Evolutionary conservation across 53 echinoderm and acorn worm species (phyloP).

Genomic region (Echinarachnius parma): DNA sequence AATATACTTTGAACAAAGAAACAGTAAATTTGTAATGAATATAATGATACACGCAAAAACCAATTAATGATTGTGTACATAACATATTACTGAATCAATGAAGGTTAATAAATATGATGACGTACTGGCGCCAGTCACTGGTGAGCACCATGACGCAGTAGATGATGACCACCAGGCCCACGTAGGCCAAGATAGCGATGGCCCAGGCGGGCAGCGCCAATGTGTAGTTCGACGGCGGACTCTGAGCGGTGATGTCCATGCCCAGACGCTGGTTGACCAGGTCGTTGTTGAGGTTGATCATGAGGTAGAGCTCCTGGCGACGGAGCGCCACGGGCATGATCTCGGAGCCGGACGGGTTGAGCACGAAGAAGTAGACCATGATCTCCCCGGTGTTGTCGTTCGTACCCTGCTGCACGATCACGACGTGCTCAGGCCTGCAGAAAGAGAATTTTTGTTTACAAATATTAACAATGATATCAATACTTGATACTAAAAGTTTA

Average conservation of each 20-base stretch:
- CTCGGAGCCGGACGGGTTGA: slow-evolving; percentile 71
- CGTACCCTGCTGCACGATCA: slow-evolving; percentile 44
- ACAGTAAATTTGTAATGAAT: too few species aligned
- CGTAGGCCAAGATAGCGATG: slow-evolving; percentile 69
- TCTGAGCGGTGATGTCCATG: slow-evolving; percentile 40
- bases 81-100: too few species aligned
- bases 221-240: slow-evolving; percentile 32
- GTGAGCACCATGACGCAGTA: slow-evolving; percentile 55
- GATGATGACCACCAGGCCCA: slow-evolving; percentile 52
- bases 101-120: too few species aligned
- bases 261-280: slow-evolving; percentile 22
- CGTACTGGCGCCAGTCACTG: slow-evolving; percentile 58
- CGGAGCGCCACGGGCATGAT: slow-evolving; percentile 76
- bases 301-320: slow-evolving; percentile 67
- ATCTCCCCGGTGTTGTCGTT: slow-evolving; percentile 31
- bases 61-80: too few species aligned
- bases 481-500: too few species aligned
- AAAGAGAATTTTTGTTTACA: too few species aligned
- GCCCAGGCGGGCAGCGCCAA: slow-evolving; percentile 77
- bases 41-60: too few species aligned
- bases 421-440: slow-evolving; percentile 58
- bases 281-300: slow-evolving; percentile 64
- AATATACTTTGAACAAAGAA: too few species aligned
- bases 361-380: slow-evolving; percentile 62
- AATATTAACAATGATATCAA: too few species aligned